Base-by-base conservation (phyloP, 2,888 invertebrate species). In the Ypsolopha sequella region DNA sequence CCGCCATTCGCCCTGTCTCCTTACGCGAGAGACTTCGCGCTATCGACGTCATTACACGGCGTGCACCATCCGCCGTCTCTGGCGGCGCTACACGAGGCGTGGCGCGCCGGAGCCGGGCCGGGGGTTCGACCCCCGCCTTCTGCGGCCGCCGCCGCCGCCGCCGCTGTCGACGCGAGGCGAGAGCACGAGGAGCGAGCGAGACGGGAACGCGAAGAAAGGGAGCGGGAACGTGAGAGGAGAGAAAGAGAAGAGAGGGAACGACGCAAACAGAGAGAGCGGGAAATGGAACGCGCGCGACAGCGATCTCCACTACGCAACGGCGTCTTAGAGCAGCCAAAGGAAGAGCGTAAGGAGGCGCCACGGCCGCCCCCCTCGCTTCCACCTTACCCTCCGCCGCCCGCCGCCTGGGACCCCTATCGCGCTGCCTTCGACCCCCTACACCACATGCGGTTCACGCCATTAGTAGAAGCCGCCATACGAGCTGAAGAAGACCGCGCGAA, bases 401-500 rank as follows among this genome's bases (percentile, higher is more conserved):
- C 74, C 51, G 88, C 89, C 1, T 90, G 90, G 90, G 92, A 92
- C 73, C 91, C 92, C 9, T 93, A 92, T 80, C 89, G 92, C 51
- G 87, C 89, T 11, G 80, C 85, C 36, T 93, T 92, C 73, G 92
- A 92, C 68, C 91, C 92, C 41, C 88, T 94, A 57, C 84, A 85
- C 62, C 85, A 86, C 70, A 81, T 92, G 73, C 89, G 93, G 52
- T 94, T 93, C 73, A 93, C 93, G 70, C 93, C 94, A 14, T 81
- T 95, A 36, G 91, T 95, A 84, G 93, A 94, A 62, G 93, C 92
- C 10, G 93, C 93, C 14, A 90, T 92, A 68, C 88, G 93, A 52
- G 92, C 91, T 46, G 93, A 94, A 68, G 94, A 94, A 63, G 92
- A 94, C 72, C 90, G 94, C 54, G 92, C 91, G 43, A 94, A 94